phyloP scores from a whole-genome alignment of 2,113 vertebrate genomes.

The Scytalopus superciliaris region DNA sequence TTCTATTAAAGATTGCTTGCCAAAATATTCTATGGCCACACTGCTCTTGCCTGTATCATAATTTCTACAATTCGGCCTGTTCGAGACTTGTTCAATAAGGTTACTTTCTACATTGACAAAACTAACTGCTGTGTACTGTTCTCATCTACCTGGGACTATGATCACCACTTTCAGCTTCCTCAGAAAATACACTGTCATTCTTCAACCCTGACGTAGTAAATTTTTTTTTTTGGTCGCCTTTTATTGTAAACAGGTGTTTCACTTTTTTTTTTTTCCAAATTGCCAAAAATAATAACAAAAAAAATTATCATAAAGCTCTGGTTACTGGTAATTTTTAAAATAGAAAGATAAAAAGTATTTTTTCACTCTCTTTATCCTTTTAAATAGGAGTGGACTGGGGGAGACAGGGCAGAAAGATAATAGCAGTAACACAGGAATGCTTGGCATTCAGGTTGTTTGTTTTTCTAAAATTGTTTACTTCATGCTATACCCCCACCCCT shows the following conservation, averaged over 20 bases:
- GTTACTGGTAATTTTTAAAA: not conserved
- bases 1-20: not conserved
- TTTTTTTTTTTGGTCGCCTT: not conserved
- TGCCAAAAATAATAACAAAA: not conserved
- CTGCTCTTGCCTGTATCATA: not conserved
- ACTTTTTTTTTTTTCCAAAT: not conserved
- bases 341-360: not conserved
- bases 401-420: not conserved
- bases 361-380: not conserved
- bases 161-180: not conserved
- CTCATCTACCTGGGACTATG: not conserved
- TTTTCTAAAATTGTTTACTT: slow-evolving; percentile 33
- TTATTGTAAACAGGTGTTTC: not conserved
- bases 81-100: not conserved
- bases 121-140: not conserved
- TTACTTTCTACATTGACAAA: not conserved
- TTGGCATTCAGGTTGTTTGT: not conserved
- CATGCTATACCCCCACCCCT: not conserved
- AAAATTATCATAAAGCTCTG: not conserved
- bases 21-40: not conserved
- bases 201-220: not conserved
- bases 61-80: not conserved
- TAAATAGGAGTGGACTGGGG: not conserved
- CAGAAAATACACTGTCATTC: not conserved
- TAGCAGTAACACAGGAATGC: not conserved